These are phyloP conservation scores for Bothrops jararaca DNA, from an alignment of 2,113 vertebrate genomes.

Conservation along the genomic window DNA sequence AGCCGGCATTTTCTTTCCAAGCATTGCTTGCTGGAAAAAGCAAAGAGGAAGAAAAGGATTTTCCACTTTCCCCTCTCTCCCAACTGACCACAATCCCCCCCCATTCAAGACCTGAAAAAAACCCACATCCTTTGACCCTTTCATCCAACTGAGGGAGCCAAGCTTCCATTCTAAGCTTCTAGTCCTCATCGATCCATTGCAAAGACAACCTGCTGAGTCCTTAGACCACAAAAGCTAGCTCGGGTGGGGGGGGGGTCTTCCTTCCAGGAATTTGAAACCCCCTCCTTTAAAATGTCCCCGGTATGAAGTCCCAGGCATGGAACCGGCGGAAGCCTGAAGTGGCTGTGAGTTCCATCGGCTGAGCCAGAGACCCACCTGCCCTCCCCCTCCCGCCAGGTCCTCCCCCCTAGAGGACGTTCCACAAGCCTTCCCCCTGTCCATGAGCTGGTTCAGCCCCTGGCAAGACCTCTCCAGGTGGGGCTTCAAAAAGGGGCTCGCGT, in stretches of 20 bases:
- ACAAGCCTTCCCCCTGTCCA: too few species aligned
- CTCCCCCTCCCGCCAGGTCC: too few species aligned
- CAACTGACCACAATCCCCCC: neutral
- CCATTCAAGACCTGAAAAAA: neutral
- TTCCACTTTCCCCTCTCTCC: neutral
- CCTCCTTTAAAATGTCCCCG: neutral
- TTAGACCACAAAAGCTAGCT: neutral
- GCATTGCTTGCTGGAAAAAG: neutral
- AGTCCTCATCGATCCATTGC: neutral
- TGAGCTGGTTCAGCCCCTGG: slow-evolving; percentile 79
- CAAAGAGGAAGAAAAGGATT: neutral
- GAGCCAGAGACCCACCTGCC: neutral
- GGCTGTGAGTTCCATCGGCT: neutral
- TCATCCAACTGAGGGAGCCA: too few species aligned
- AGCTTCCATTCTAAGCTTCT: neutral
- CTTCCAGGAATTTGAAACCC: neutral
- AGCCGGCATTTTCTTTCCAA: neutral
- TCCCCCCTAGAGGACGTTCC: too few species aligned
- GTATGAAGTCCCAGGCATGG: neutral
- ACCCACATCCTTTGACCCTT: too few species aligned
- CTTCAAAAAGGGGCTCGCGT: slow-evolving; percentile 62
- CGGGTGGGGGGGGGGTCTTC: neutral
- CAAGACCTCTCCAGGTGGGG: slow-evolving; percentile 80
- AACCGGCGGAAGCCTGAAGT: neutral
- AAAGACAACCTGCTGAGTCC: neutral